Evolutionary conservation across 2,113 vertebrate species (phyloP), one percentile per base, ranked within the genome.

Genomic region (Oryctolagus cuniculus): DNA sequence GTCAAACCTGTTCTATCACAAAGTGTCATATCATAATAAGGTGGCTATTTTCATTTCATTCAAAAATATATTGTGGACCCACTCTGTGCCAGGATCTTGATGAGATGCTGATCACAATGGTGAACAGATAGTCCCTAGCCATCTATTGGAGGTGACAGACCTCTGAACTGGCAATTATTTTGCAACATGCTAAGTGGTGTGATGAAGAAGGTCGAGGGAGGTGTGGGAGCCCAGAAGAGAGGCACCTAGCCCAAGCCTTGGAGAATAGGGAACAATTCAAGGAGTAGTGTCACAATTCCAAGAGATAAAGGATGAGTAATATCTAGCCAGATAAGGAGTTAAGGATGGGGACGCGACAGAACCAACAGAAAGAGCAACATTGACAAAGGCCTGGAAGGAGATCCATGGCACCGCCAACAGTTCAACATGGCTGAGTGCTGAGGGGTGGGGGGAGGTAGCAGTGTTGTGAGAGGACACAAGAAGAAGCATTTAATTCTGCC

Each of bases 41-140:
- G 73, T 64, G 19, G 8, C 16, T 61, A 1, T 64, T 38, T 78
- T 77, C 21, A 70, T 87, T 95, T 91, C 77, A 67, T 31, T 73
- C 10, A 61, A 61, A 94, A 87, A 69, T n/a, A 36, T 69, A 38
- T 51, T 58, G 55, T 70, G 78, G 73, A 49, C 66, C 19, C 83
- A 66, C 51, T 87, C 67, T 83, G 11, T 83, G 77, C 34, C 77
- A 74, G 44, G 49, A 93, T 79, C 58, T 87, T 88, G 55, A 75
- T 88, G 31, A 93, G 49, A 27, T 44, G 29, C n/a, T 73, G 55
- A 87, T 83, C 31, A 70, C 70, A 90, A 83, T 83, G 27, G 15
- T 29, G 29, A 93, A 29, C 16, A 86, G 80, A 34, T 1, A 29
- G 75, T 82, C 25, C 9, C 31, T 58, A 36, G 34, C 10, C 31